A percentile compares a stretch with the other conserved stretches of the same genome.
These are phyloP conservation scores for Luscinia luscinia DNA, from an alignment of 2,797 vertebrate species.

Conservation along the genomic window DNA sequence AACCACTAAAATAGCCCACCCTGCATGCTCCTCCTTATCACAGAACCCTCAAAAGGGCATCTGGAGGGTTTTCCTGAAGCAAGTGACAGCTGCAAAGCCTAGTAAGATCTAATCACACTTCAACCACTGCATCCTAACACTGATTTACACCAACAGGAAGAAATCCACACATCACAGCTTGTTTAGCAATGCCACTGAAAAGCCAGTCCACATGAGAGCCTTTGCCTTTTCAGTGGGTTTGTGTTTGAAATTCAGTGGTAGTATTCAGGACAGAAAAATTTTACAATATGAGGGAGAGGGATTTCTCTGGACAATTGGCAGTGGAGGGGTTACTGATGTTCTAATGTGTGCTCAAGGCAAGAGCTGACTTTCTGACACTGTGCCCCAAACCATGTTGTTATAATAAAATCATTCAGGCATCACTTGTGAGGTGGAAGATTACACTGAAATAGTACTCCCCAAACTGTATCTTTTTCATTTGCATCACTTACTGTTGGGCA, in stretches of 20 bases:
- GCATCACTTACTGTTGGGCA: conserved; percentile 58
- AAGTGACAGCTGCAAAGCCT: neutral
- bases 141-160: conserved; percentile 3
- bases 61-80: neutral
- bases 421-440: conserved; percentile 24
- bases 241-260: neutral
- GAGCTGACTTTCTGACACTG: conserved; percentile 52
- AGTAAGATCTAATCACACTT: neutral
- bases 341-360: conserved; percentile 30
- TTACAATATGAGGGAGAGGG: neutral
- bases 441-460: conserved; percentile 49
- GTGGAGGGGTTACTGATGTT: neutral
- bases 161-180: neutral
- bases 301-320: conserved; percentile 6
- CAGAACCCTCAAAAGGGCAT: neutral
- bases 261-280: neutral
- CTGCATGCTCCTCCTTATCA: neutral
- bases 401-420: conserved; percentile 69
- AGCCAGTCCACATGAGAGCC: neutral
- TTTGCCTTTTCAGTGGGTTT: neutral
- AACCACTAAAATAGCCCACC: neutral
- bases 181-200: neutral
- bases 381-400: conserved; percentile 60
- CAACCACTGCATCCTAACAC: neutral
- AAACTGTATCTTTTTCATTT: conserved; percentile 51